Evolutionary conservation across 2,797 vertebrate genomes (phyloP).

Genomic region (Antennarius maculatus): DNA sequence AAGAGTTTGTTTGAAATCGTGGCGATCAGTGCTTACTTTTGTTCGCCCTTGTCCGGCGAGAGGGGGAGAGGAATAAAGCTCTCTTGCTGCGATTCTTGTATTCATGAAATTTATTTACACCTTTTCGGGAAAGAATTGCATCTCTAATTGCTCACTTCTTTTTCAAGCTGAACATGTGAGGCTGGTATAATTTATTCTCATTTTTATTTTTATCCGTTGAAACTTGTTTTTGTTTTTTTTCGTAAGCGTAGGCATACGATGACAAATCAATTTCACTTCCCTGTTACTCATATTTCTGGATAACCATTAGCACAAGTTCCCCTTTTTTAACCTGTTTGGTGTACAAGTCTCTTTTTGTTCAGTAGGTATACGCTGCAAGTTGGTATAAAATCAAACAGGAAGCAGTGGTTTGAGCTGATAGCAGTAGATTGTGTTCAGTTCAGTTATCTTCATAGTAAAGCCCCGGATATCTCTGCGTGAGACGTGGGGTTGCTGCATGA

Average conservation of each 20-base stretch:
- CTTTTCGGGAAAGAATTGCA: constrained; percentile 12
- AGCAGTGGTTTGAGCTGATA: not conserved
- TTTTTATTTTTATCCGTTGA: constrained; percentile 44
- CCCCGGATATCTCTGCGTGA: constrained; percentile 29
- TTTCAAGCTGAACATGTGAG: constrained; percentile 2
- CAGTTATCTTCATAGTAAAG: constrained; percentile 22
- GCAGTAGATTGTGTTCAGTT: constrained; percentile 3
- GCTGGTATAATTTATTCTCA: constrained; percentile 22
- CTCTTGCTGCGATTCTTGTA: no score
- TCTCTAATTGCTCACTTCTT: constrained; percentile 20
- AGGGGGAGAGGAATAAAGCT: no score
- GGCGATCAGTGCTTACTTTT: no score
- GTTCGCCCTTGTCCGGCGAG: no score
- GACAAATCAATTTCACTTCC: constrained; percentile 52
- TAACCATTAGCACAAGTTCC: constrained; percentile 21
- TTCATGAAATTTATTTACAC: constrained; percentile 7
- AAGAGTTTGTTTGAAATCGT: no score
- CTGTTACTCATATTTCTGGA: not conserved
- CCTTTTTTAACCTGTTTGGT: not conserved
- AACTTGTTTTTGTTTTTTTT: constrained; percentile 26
- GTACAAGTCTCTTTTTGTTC: not conserved
- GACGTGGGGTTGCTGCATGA: constrained; percentile 31
- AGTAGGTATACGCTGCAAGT: not conserved
- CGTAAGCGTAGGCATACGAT: constrained; percentile 17
- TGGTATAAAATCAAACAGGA: constrained; percentile 8